Percentiles rank a stretch among this genome's conserved stretches.
These are phyloP conservation scores for Horisme vitalbata DNA, from an alignment of 2,888 invertebrate species.

Conservation along the genomic window DNA sequence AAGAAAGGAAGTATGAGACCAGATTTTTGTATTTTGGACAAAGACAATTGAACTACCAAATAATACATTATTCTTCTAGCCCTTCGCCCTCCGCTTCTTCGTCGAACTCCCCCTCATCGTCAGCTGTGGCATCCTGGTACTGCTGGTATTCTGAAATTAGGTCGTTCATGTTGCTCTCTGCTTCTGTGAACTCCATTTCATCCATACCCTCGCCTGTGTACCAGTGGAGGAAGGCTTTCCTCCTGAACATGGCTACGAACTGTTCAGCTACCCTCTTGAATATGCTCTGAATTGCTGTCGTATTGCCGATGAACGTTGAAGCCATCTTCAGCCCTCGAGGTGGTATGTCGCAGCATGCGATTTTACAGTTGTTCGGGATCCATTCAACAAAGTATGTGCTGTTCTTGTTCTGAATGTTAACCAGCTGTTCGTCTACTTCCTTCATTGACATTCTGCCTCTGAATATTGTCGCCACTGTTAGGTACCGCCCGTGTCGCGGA, in stretches of 20 bases:
- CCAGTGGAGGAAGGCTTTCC: slow-evolving; percentile 98
- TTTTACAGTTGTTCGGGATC: slow-evolving; percentile 91
- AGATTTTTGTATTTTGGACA: slow-evolving; percentile 45
- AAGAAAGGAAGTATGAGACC: slow-evolving; percentile 5
- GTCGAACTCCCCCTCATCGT: slow-evolving; percentile 82
- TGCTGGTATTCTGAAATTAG: slow-evolving; percentile 89
- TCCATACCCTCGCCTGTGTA: slow-evolving; percentile 97
- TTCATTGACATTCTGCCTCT: slow-evolving; percentile 97
- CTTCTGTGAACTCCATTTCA: slow-evolving; percentile 96
- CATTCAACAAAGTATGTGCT: slow-evolving; percentile 91
- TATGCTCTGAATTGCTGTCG: slow-evolving; percentile 92
- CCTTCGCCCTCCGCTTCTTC: slow-evolving; percentile 80
- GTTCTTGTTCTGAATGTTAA: slow-evolving; percentile 90
- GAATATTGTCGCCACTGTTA: slow-evolving; percentile 95
- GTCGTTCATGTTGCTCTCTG: slow-evolving; percentile 92
- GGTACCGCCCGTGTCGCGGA: slow-evolving; percentile 93
- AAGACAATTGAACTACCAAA: slow-evolving; percentile 50
- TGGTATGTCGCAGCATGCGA: slow-evolving; percentile 91
- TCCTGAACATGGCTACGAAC: slow-evolving; percentile 96
- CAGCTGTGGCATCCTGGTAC: slow-evolving; percentile 85
- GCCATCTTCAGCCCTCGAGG: slow-evolving; percentile 91
- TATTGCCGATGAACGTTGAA: slow-evolving; percentile 93
- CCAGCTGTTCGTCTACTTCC: slow-evolving; percentile 91
- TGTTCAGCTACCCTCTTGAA: slow-evolving; percentile 94
- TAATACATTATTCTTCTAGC: slow-evolving; percentile 57